Conservation (phyloP, 2,113 vertebrate genomes). For the Pelobates fuscus region DNA sequence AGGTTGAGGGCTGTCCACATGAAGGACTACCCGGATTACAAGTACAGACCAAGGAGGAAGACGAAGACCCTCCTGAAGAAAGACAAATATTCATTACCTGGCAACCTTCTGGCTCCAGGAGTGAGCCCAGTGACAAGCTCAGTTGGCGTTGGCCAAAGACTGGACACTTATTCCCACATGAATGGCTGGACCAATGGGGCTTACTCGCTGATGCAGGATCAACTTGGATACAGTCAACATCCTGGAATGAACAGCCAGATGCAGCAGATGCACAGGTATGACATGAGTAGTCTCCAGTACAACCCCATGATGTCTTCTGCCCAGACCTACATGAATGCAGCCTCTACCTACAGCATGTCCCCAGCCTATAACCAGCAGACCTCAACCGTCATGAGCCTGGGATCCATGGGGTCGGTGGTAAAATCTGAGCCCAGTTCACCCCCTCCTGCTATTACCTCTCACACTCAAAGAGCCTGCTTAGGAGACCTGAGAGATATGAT, state of each 20-base stretch:
- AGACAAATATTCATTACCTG: constrained; percentile 94
- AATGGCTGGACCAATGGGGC: constrained; percentile 97
- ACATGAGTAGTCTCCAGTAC: constrained; percentile 94
- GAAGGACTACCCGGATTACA: constrained; percentile 99
- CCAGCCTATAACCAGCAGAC: constrained; percentile 89
- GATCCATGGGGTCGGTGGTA: constrained; percentile 88
- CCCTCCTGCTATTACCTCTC: constrained; percentile 90
- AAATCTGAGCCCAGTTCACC: constrained; percentile 96
- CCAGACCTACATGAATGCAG: constrained; percentile 93
- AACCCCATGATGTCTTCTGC: constrained; percentile 92
- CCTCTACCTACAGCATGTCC: constrained; percentile 87
- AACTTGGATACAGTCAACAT: constrained; percentile 91
- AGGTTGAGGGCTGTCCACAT: constrained; percentile 94
- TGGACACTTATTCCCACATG: constrained; percentile 94
- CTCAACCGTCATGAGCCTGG: constrained; percentile 82
- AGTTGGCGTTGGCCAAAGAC: constrained; percentile 89
- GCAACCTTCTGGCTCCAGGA: constrained; percentile 84
- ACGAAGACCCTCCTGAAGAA: constrained; percentile 98
- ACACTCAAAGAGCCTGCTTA: constrained; percentile 88
- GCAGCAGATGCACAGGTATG: constrained; percentile 97
- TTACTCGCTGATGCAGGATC: constrained; percentile 96
- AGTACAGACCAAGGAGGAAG: constrained; percentile 97
- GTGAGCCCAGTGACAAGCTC: constrained; percentile 78
- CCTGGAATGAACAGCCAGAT: constrained; percentile 92
- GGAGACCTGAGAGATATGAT: constrained; percentile 99